These are phyloP conservation scores for Oplegnathus fasciatus DNA, from an alignment of 2,113 vertebrate species.

Conservation along the genomic window DNA sequence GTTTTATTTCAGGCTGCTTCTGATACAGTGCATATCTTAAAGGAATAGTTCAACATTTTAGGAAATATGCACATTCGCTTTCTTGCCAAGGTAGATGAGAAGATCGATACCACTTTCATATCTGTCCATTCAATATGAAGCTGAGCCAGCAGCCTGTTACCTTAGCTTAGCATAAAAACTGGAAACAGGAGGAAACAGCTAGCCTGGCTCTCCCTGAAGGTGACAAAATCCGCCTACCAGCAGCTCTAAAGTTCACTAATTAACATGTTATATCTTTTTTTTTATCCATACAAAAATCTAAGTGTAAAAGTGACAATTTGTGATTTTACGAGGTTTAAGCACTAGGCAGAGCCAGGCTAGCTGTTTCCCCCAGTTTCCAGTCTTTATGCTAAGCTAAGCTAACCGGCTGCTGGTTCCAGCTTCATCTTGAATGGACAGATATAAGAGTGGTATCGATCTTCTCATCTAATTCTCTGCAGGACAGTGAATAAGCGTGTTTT, in stretches of 20 bases:
- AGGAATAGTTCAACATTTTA: not conserved
- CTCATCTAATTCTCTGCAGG: not conserved
- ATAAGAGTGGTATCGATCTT: not conserved
- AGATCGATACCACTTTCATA: not conserved
- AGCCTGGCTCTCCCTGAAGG: too few species aligned
- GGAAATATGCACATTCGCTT: not conserved
- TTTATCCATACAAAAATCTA: too few species aligned
- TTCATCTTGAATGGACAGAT: not conserved
- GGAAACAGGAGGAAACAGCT: too few species aligned
- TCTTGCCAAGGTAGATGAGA: not conserved
- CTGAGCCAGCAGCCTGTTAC: not conserved
- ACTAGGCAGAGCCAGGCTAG: too few species aligned
- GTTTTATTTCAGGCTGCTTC: not conserved
- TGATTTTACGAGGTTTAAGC: too few species aligned
- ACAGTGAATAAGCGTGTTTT: not conserved
- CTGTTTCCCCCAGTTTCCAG: not conserved
- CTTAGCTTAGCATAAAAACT: not conserved
- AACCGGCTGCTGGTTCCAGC: not conserved
- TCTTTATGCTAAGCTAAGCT: not conserved
- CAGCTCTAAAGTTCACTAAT: too few species aligned
- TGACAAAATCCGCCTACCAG: too few species aligned
- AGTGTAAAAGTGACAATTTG: too few species aligned
- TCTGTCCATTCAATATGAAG: not conserved
- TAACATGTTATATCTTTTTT: too few species aligned
- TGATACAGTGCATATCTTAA: not conserved